Evolutionary conservation across 2,113 vertebrate species (phyloP).

Genomic region (Cinclus cinclus): DNA sequence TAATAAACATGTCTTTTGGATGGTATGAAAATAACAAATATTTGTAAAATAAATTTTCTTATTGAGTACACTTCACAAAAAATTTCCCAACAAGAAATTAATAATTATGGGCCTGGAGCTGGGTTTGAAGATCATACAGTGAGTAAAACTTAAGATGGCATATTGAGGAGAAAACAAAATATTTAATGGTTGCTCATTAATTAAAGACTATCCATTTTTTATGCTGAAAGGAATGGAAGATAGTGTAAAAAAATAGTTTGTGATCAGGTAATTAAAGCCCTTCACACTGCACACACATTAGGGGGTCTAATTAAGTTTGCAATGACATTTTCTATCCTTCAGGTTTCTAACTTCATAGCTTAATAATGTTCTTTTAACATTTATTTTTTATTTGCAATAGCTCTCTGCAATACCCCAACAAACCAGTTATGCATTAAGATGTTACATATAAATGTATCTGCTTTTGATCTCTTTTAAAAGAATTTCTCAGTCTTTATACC

Average conservation of each 20-base stretch:
- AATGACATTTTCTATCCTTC: conserved; percentile 38
- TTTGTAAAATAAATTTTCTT: conserved; percentile 30
- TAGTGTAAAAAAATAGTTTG: conserved; percentile 32
- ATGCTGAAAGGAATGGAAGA: background rate
- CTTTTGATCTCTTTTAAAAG: background rate
- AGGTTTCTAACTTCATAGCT: conserved; percentile 18
- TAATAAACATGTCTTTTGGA: background rate
- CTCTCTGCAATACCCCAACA: background rate
- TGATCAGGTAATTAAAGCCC: conserved; percentile 57
- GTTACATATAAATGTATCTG: background rate
- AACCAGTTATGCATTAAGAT: background rate
- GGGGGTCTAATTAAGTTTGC: conserved; percentile 46
- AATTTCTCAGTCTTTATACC: background rate
- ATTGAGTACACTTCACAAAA: conserved; percentile 4
- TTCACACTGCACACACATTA: conserved; percentile 29
- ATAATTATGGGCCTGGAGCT: background rate
- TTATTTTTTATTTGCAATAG: background rate
- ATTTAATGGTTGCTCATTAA: conserved; percentile 24
- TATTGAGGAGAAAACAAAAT: conserved; percentile 1
- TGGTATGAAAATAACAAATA: conserved; percentile 25
- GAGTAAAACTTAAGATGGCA: background rate
- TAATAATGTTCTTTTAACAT: conserved; percentile 23
- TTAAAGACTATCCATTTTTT: background rate
- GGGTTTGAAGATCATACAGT: background rate
- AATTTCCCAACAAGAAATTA: background rate